Evolutionary conservation across 2,797 vertebrate genomes (phyloP), one percentile per base, ranked within the genome.

Genomic region (Danio aesculapii): DNA sequence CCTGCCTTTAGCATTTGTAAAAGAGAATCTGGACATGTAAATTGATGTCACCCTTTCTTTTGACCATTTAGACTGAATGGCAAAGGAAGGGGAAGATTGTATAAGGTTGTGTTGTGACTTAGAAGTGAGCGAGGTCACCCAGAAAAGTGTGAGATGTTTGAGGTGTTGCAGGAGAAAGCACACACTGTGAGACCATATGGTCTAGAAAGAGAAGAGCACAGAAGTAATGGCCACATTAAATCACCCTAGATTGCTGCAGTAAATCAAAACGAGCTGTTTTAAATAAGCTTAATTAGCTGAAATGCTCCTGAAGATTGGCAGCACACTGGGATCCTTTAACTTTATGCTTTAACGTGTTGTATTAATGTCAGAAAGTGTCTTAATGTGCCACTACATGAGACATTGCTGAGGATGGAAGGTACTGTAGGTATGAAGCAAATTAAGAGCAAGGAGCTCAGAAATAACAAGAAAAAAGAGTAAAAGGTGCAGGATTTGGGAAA

Each of bases 141-240:
- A 67, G 30, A 69, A 59, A 67, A 21, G 8, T 61, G 50, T 73
- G 55, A 79, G 77, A 76, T 70, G 58, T 75, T 52, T 66, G 30
- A 61, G 62, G 52, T 71, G 14, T 53, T 73, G 50, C 17, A 74
- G 58, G 62, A 63, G 50, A 82, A 72, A 46, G 59, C 12, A 30
- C 75, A 46, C 76, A 64, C 81, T 84, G 77, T 78, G 85, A 81
- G 69, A 53, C 75, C 85, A 83, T 83, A 81, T 83, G 74, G 74
- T 57, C 21, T 17, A 30, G 11, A 77, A 43, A 62, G 43, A 16
- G 39, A 79, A 49, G 49, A 58, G 44, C 8, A 19, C 62, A 77
- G 61, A 81, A 72, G 46, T 39, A 82, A 72, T 50, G 55, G 59
- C 50, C 30, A 53, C 66, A 80, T 62, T 72, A 77, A 81, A 75